phyloP scores from a whole-genome alignment of 2,888 invertebrate genomes.

The Athalia rosae region DNA sequence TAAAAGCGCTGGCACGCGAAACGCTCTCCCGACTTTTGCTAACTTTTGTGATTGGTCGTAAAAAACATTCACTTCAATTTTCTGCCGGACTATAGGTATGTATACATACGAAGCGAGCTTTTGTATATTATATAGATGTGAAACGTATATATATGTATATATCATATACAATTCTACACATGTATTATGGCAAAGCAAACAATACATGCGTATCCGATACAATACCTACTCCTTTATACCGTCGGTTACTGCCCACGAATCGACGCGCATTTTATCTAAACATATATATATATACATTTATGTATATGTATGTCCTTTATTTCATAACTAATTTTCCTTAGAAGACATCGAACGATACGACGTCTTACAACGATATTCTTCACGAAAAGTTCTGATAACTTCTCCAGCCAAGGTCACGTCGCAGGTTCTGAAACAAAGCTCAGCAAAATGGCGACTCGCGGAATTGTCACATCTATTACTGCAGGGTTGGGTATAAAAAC shows the following conservation, averaged over 20 bases:
- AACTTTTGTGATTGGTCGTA: conserved; percentile 45
- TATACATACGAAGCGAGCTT: too few relatives aligned
- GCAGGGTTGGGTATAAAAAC: too few relatives aligned
- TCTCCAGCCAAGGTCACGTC: conserved; percentile 25
- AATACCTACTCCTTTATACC: background rate
- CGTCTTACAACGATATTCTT: background rate
- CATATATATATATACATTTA: background rate
- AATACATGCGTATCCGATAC: background rate
- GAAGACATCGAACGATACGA: too few relatives aligned
- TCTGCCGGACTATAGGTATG: conserved; percentile 7
- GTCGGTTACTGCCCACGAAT: conserved; percentile 9
- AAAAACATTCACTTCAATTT: conserved; percentile 40
- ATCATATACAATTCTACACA: too few relatives aligned
- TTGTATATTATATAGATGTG: too few relatives aligned
- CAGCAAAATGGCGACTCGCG: too few relatives aligned
- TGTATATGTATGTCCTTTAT: background rate
- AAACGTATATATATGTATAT: too few relatives aligned
- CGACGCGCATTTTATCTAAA: background rate
- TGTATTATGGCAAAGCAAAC: too few relatives aligned
- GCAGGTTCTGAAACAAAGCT: background rate
- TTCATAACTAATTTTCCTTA: background rate
- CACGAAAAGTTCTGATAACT: conserved; percentile 7
- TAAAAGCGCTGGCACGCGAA: conserved; percentile 43
- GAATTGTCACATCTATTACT: too few relatives aligned
- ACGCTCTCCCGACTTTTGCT: conserved; percentile 23